These are phyloP conservation scores for Argya squamiceps DNA, from an alignment of 2,797 vertebrate genomes.

Conservation along the genomic window DNA sequence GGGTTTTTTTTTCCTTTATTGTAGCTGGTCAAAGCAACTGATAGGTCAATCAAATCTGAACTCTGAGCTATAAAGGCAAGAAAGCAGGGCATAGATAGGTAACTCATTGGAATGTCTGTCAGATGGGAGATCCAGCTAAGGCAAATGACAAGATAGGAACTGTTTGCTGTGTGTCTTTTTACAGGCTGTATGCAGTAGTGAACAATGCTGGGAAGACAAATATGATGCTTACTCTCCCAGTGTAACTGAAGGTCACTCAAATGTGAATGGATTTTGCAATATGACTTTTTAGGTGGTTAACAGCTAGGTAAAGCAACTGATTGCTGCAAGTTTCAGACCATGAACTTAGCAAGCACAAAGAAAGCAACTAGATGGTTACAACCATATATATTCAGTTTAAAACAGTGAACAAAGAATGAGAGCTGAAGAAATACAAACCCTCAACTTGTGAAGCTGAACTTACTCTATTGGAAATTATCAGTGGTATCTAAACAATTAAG, in stretches of 20 bases:
- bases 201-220: background rate
- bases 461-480: background rate
- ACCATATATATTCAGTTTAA: background rate
- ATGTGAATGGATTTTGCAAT: background rate
- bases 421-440: background rate
- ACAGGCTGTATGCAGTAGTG: background rate
- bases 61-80: background rate
- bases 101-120: background rate
- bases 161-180: background rate
- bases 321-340: background rate
- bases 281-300: background rate
- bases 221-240: background rate
- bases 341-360: background rate
- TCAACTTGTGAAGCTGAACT: background rate
- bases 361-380: background rate
- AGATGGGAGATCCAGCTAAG: background rate
- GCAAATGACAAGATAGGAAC: background rate
- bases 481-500: background rate
- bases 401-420: background rate
- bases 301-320: background rate
- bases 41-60: background rate
- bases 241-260: background rate
- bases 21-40: background rate
- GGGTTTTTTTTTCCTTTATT: background rate
- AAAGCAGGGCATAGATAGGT: background rate